Conservation (phyloP, 30 jellyfish, hydroid and myxozoan species). For the Hydractinia echinata region DNA sequence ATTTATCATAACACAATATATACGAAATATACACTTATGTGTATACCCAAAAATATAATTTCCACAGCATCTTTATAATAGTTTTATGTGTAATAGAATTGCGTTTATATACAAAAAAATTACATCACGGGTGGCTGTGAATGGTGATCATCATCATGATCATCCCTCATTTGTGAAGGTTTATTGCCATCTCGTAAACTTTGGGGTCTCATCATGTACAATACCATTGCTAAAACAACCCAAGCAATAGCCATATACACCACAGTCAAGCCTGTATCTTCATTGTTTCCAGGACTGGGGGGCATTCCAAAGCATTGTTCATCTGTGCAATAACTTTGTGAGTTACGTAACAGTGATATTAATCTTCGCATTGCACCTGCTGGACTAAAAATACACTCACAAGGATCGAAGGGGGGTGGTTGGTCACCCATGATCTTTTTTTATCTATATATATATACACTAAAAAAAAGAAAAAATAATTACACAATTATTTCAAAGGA, state of each 20-base stretch:
- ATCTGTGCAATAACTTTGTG: conserved; percentile 95
- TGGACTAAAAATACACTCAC: conserved; percentile 95
- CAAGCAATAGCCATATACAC: conserved; percentile 79
- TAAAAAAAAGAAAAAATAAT: too few species aligned
- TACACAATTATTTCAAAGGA: too few species aligned
- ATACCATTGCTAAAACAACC: conserved; percentile 71
- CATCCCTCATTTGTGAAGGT: conserved; percentile 13
- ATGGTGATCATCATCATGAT: background rate
- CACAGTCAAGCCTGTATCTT: conserved; percentile 62
- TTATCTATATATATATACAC: too few species aligned
- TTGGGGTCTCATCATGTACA: conserved; percentile 49
- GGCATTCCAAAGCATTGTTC: conserved; percentile 82
- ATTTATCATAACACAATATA: too few species aligned
- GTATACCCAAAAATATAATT: too few species aligned
- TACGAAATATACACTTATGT: too few species aligned
- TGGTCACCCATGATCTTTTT: conserved; percentile 41
- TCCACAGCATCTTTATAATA: too few species aligned
- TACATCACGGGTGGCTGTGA: conserved; percentile 36
- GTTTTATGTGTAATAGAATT: background rate
- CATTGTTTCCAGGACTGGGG: conserved; percentile 50
- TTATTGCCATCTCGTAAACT: conserved; percentile 29
- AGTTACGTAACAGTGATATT: conserved; percentile 77
- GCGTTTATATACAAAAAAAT: background rate
- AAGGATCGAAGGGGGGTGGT: conserved; percentile 85
- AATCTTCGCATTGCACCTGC: conserved; percentile 95